These are phyloP conservation scores for Python bivittatus DNA, from an alignment of 2,113 vertebrate species.

Conservation along the genomic window DNA sequence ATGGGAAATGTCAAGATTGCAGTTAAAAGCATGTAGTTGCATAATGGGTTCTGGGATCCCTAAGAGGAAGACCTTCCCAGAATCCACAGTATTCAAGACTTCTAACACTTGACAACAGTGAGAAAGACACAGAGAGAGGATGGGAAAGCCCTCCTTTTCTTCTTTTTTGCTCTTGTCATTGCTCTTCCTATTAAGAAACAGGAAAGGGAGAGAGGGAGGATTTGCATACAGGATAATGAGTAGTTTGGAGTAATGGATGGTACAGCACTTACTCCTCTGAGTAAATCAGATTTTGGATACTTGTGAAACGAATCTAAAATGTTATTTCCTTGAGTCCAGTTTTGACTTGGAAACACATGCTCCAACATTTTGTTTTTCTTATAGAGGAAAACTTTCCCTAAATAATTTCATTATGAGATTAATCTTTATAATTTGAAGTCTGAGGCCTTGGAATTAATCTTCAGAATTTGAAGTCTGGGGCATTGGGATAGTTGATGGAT, in stretches of 20 bases:
- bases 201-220: not conserved
- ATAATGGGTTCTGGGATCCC: not conserved
- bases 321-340: not conserved
- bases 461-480: not conserved
- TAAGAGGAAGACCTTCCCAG: not conserved
- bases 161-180: not conserved
- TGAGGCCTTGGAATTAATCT: not conserved
- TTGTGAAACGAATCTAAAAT: not conserved
- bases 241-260: not conserved
- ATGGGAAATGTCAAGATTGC: not conserved
- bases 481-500: not conserved
- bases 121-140: not conserved
- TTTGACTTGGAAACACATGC: not conserved
- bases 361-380: not conserved
- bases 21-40: not conserved
- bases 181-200: not conserved
- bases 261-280: not conserved
- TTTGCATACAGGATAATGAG: not conserved
- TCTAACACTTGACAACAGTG: not conserved
- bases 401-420: not conserved
- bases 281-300: not conserved
- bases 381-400: not conserved
- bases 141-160: not conserved
- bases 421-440: too few relatives aligned
- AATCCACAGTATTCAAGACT: not conserved